Evolutionary conservation across 2,797 vertebrate species (phyloP), one percentile per base, ranked within the genome.

Genomic region (Argya squamiceps): DNA sequence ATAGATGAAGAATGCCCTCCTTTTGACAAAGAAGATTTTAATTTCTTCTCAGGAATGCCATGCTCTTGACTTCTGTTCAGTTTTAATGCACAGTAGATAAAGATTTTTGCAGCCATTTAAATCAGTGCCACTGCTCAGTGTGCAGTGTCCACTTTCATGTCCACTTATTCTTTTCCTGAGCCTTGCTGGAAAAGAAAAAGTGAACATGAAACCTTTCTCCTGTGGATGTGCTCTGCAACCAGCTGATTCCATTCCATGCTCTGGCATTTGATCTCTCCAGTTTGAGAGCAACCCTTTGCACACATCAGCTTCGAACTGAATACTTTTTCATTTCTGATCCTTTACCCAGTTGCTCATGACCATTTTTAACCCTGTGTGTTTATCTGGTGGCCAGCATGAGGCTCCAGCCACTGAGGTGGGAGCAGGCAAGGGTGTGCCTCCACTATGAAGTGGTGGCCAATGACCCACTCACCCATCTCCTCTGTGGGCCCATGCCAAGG

Each of bases 381-480:
- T 55, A 36, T 75, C 59, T 60, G 63, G 50, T 44, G 63, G 89
- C 37, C 64, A 69, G 20, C 64, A 24, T 6, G 60, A 80, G 43
- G 56, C 23, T 73, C 21, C 64, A 43, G 44, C 36, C 73, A 13
- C 59, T 65, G 69, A 65, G 36, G 20, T 36, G 29, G 39, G 39
- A 39, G 39, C 15, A 39, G 39, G 39, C 39, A 39, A 39, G 39
- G 37, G 12, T 8, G 16, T 55, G 44, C 67, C 60, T 44, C 34
- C 30, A 9, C 47, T 7, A 2, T 1, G 16, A 56, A 5, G 10
- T 0, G 12, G 29, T 24, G 65, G 29, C 37, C 2, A 3, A 30
- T 5, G 24, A 12, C 34, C 27, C 21, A 65, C n/a, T 78, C 10
- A 3, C 10, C 53, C 37, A 19, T 11, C 69, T 83, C 68, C 60